A percentile compares a stretch with the other conserved stretches of the same genome.
These are phyloP conservation scores for Tetrao urogallus DNA, from an alignment of 2,113 vertebrate genomes.

Conservation along the genomic window DNA sequence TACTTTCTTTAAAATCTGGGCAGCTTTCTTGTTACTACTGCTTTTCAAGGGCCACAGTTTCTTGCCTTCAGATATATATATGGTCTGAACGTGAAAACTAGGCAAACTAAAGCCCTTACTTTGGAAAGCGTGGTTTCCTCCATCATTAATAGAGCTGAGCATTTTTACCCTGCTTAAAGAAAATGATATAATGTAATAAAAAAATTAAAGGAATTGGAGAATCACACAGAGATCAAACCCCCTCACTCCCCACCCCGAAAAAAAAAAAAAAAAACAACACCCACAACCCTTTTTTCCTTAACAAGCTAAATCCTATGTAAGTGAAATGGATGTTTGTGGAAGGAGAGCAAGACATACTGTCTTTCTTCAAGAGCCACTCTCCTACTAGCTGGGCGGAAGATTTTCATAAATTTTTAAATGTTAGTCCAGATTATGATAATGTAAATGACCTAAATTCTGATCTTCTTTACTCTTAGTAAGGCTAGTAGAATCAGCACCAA, in stretches of 20 bases:
- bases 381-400: not conserved
- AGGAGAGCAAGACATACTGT: not conserved
- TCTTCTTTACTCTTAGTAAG: not conserved
- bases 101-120: not conserved
- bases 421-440: not conserved
- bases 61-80: not conserved
- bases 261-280: not conserved
- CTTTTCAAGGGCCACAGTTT: not conserved
- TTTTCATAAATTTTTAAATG: not conserved
- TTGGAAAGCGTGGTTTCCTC: not conserved
- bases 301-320: not conserved
- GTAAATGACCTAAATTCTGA: not conserved
- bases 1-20: not conserved
- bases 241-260: not conserved
- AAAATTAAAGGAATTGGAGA: not conserved
- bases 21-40: not conserved
- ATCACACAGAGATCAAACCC: not conserved
- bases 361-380: not conserved
- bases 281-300: not conserved
- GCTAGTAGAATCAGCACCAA: not conserved
- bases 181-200: not conserved
- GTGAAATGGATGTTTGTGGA: not conserved
- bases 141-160: not conserved
- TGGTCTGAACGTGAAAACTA: not conserved
- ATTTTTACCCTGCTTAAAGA: not conserved